A percentile compares a stretch with the other conserved stretches of the same genome.
phyloP scores from a whole-genome alignment of 2,888 invertebrate species.

The Cylindroiulus punctatus region DNA sequence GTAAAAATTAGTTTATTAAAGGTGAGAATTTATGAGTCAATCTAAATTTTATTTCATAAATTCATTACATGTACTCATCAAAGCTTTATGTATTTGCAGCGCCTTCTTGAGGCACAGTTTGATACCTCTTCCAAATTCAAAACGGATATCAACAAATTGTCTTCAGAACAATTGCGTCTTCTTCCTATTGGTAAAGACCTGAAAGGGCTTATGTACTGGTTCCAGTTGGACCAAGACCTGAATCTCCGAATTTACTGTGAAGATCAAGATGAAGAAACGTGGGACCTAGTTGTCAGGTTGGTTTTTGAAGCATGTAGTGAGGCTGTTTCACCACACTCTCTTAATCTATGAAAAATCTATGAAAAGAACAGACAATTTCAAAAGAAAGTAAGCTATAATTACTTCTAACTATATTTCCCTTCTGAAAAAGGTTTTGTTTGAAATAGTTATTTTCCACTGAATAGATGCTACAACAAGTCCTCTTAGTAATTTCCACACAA shows the following conservation, averaged over 20 bases:
- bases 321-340: too few species aligned
- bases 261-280: conserved; percentile 95
- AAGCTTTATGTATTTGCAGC: conserved; percentile 70
- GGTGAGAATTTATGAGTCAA: conserved; percentile 70
- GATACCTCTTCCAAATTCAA: conserved; percentile 94
- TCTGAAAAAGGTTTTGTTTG: conserved; percentile 6
- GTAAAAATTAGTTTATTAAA: conserved; percentile 90
- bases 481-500: conserved; percentile 48
- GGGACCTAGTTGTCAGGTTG: conserved; percentile 90
- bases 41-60: background rate
- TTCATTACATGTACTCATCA: background rate
- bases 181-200: conserved; percentile 92
- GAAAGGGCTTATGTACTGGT: conserved; percentile 92
- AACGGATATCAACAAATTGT: conserved; percentile 80
- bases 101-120: conserved; percentile 92
- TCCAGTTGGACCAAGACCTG: conserved; percentile 86
- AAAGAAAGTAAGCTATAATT: background rate
- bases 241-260: conserved; percentile 93
- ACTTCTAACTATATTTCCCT: background rate
- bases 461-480: background rate
- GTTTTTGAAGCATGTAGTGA: conserved; percentile 60
- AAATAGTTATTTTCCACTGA: background rate
- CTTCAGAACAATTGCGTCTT: conserved; percentile 82
- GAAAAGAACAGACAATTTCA: too few species aligned
- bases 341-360: too few species aligned